Evolutionary conservation across 2,888 invertebrate genomes (phyloP), one percentile per base, ranked within the genome.

Genomic region (Ceratothoa steindachneri): DNA sequence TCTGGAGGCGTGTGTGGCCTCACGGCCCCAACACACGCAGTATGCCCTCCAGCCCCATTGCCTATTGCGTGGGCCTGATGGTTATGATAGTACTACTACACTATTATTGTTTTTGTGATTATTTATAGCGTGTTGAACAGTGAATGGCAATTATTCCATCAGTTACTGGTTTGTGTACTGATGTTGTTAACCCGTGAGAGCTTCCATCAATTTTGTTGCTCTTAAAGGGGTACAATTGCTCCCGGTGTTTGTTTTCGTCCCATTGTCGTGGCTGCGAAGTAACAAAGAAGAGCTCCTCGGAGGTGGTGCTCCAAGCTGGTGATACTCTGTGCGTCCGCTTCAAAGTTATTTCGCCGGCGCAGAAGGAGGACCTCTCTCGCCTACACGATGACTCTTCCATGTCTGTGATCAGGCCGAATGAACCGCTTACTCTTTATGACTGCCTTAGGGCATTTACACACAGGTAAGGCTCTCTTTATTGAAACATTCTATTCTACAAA

Each of bases 381-480:
- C 60, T 70, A 12, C 82, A 83, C 0, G 85, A 87, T 80, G 87
- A 88, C 81, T 82, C 83, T 69, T 87, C 87, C 53, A 84, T 87
- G 82, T 84, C 84, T 69, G 84, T 84, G 69, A 83, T 85, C 77
- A 83, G 87, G 71, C 85, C 85, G n/a, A 84, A 85, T 76, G 85
- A 87, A 80, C 86, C 87, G 0, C 83, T 88, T 31, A 86, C 87
- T n/a, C 84, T 89, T 15, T 86, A 87, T 81, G 89, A 89, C 81
- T 89, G 89, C 82, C 85, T 89, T 73, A 85, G 87, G 81, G 88
- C 89, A 77, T 89, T 89, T 83, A 88, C 88, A 82, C 87, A 87
- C 82, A 87, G 87, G 87, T 87, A 81, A 77, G 75, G 70, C 29
- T 22, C 15, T 30, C 12, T 0, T 5, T n/a, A n/a, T n/a, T n/a